phyloP scores from a whole-genome alignment of 2,797 vertebrate genomes.

The Alfaro cultratus region DNA sequence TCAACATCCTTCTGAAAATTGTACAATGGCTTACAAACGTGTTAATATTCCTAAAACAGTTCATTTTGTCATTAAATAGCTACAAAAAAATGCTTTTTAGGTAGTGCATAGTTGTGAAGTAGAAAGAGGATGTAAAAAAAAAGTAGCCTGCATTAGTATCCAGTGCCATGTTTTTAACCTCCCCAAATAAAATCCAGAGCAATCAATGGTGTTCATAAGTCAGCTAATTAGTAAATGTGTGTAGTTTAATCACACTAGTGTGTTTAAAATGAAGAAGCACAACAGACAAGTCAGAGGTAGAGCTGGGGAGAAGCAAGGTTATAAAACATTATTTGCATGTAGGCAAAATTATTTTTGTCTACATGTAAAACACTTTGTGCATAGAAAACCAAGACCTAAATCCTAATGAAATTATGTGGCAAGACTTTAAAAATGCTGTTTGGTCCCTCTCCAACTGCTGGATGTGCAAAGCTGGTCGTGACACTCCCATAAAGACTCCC shows the following conservation, averaged over 20 bases:
- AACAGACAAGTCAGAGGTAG: not conserved
- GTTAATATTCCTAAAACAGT: not conserved
- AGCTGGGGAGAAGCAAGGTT: not conserved
- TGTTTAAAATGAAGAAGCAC: not conserved
- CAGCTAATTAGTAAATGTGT: not conserved
- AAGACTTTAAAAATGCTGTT: not conserved
- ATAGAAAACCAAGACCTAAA: not conserved
- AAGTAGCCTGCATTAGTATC: not conserved
- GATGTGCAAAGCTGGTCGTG: not conserved
- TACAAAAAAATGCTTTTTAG: not conserved
- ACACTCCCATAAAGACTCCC: not conserved
- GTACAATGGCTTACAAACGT: not conserved
- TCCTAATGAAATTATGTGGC: not conserved
- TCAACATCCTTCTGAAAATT: not conserved
- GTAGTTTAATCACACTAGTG: not conserved
- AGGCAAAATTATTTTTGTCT: too few species aligned
- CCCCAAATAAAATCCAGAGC: not conserved
- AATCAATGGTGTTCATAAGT: not conserved
- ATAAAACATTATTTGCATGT: too few species aligned
- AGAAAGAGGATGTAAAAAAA: not conserved
- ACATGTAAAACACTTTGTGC: too few species aligned
- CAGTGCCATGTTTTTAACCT: not conserved
- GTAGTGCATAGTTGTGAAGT: not conserved
- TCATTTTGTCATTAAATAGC: not conserved
- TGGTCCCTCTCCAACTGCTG: not conserved